Base-by-base conservation (phyloP, 2,888 invertebrate species). In the Xanthia togata region DNA sequence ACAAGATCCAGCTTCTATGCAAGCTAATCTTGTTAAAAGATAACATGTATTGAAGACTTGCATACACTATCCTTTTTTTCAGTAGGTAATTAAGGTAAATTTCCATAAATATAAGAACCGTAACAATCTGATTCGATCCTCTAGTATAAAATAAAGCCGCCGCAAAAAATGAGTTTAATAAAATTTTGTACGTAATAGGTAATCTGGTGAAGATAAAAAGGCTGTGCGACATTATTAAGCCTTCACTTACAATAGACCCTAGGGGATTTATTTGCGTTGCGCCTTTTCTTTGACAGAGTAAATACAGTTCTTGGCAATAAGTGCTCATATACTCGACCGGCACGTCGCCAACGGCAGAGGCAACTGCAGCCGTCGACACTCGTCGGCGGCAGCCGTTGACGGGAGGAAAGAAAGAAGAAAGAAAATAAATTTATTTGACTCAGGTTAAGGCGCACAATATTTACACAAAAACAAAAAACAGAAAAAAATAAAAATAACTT, bases 161-260 rank as follows among this genome's bases (percentile, higher is more conserved):
- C 23, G 12, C 9, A 38, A 38, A 38, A n/a, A 63, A 8, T 3
- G 17, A 26, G 17, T 26, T 44, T 3, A 20, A 44, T 65, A 12
- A 44, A 44, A 44, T 17, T 26, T 44, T 31, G 20, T 14, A n/a
- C n/a, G n/a, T 9, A 26, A 64, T 41, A 23, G 12, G 44, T 38
- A n/a, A 53, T 35, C 26, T 41, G 8, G 20, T 38, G 14, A 60
- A 63, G 31, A 23, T 67, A 70, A 65, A 63, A 67, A 35, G 9
- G 31, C 31, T n/a, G 44, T 59, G 64, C 14, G 65, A 65, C 31
- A n/a, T 65, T 65, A n/a, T 44, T 11, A 65, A 65, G 31, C 31
- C 17, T 44, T 65, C 31, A 31, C 23, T 35, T 65, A 44, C 65
- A 70, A 70, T 65, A 17, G 23, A 44, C 9, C 41, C 1, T 31